Evolutionary conservation across 2,113 vertebrate genomes (phyloP).

Genomic region (Canis aureus): DNA sequence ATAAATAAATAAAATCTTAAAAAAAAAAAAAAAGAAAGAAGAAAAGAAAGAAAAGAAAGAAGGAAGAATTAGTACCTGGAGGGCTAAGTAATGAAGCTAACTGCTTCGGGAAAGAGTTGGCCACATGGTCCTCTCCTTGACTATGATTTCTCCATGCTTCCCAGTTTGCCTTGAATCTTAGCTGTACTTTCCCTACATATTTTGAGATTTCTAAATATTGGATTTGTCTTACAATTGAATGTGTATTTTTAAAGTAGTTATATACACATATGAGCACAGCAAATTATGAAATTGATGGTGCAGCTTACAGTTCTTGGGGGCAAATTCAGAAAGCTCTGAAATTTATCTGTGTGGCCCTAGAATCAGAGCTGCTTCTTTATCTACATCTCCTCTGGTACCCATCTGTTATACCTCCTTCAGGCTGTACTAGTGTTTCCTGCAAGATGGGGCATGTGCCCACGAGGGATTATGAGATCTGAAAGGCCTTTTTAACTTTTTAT

Average conservation of each 20-base stretch:
- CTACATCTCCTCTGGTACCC: background rate
- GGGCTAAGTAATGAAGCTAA: background rate
- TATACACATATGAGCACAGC: background rate
- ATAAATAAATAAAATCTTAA: too few species aligned
- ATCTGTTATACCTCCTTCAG: background rate
- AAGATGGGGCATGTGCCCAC: rapidly evolving
- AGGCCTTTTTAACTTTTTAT: background rate
- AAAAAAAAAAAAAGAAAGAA: too few species aligned
- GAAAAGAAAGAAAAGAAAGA: too few species aligned
- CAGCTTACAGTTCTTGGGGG: background rate
- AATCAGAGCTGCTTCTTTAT: background rate
- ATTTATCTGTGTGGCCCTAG: background rate
- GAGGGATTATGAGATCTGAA: background rate
- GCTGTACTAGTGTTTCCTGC: background rate
- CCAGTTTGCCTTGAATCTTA: background rate
- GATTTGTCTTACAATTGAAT: background rate
- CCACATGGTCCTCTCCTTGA: background rate
- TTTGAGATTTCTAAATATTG: background rate
- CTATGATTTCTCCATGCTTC: background rate
- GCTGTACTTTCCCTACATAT: background rate
- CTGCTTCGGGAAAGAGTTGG: background rate
- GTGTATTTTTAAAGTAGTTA: background rate
- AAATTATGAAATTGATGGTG: background rate
- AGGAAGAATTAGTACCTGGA: background rate
- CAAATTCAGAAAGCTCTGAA: background rate